Base-by-base conservation (phyloP, 2,113 vertebrate species). In the Rhea pennata region DNA sequence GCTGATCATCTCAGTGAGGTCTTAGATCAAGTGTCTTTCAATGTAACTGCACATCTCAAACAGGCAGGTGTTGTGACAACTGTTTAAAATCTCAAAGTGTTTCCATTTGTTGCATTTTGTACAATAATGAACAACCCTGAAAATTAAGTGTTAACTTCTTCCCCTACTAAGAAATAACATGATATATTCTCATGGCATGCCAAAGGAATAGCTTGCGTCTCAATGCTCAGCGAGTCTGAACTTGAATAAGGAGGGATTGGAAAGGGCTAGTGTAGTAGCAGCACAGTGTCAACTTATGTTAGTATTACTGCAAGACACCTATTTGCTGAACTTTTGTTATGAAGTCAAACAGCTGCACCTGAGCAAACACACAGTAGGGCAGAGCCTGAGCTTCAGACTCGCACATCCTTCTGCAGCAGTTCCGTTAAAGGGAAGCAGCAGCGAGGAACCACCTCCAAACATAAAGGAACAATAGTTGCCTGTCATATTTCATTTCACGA, bases 211-310 rank as follows among this genome's bases (percentile, higher is more conserved):
- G 46, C 19, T 74, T 72, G 3, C 15, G 24, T 36, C 44, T n/a
- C 66, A 21, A 72, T 31, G 39, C 48, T 82, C 26, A 56, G 21
- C 12, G 48, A 31, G 29, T 39, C 13, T 33, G 46, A 64, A 22
- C 36, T 40, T 39, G 81, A 88, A 75, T 16, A 15, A 22, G 13
- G 76, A 46, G 10, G 24, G 11, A 17, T 26, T 74, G 69, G 70
- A 39, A 88, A 81, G 0, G 0, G 14, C 27, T 56, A 6, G 26
- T 46, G 11, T 46, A 69, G 71, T 4, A 2, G 3, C 67, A 93
- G 27, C 21, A 5, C 9, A 48, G 21, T 6, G 6, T 31, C 13
- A 88, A 12, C 36, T 58, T 87, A 46, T 6, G 3, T 62, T 71
- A 61, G 12, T 31, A 46, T 6, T 12, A 81, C 13, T 72, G 42